Base-by-base conservation (phyloP, 1,140 invertebrate genomes). In the Heliconius hewitsoni region DNA sequence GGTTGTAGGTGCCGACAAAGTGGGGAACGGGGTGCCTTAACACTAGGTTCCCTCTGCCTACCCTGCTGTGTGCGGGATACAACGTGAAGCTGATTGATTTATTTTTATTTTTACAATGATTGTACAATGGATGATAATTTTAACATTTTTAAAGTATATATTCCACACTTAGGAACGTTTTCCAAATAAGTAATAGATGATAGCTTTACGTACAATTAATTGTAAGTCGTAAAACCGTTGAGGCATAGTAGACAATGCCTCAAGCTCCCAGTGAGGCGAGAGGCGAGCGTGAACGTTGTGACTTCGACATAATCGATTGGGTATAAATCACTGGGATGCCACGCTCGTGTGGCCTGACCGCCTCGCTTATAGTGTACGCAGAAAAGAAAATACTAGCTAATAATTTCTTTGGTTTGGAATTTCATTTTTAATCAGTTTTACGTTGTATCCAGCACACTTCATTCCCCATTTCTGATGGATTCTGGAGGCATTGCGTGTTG, bases 181-280 rank as follows among this genome's bases (percentile, higher is more conserved):
- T 37, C 34, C 4, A 8, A 6, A 37, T 37, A 37, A 37, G 34
- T 37, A 37, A 27, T 66, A 16, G 27, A 27, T 23, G 57, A 60
- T 66, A 27, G 23, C 13, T 66, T 66, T 23, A 30, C 60, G 60
- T 66, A 74, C 75, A 66, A 84, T 83, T 84, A 89, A 90, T 89
- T 85, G 86, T 79, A 79, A 84, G 86, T 87, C 85, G 86, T 91
- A 86, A 91, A 91, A 85, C 81, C 85, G 86, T 90, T 91, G 89
- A 87, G 83, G 74, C 90, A 82, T 88, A 79, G 73, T 76, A 81
- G 75, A 90, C 88, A 88, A 87, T 87, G 85, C 79, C 78, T 81
- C 76, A 80, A 86, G 82, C 74, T 76, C 52, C 79, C 71, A 80
- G 46, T 79, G 86, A 86, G 81, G 81, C 86, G 87, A 85, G 84